Evolutionary conservation across 2,797 vertebrate species (phyloP), one percentile per base, ranked within the genome.

Genomic region (Melanogrammus aeglefinus): DNA sequence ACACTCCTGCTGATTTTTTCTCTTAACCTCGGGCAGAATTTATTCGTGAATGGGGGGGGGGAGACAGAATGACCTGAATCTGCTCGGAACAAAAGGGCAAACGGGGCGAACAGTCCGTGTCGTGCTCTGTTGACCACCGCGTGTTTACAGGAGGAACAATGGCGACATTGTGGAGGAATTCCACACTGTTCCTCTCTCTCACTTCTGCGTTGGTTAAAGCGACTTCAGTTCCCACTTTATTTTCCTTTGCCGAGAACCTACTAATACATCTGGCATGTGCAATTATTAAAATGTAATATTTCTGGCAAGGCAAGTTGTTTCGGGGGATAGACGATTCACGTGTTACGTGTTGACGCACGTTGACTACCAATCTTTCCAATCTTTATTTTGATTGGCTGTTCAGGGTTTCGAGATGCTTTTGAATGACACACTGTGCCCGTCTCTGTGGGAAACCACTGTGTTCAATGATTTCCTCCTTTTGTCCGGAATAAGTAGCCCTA

Each of bases 41-140:
- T 73, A 85, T 85, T 82, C 16, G 57, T 77, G 84, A 41, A 87
- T 10, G n/a, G 1, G 4, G 4, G 41, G 38, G 38, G 38, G 12
- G 4, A 1, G 3, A 69, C 27, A 27, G 24, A 90, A 82, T 75
- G 72, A 78, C 84, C 84, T 82, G 74, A 63, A 79, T 89, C 84
- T 76, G 27, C 79, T 76, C 31, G 10, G 70, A 33, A 72, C 33
- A 21, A 69, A 27, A 33, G 83, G 77, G 81, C 76, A 83, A 85
- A 85, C 72, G 76, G 83, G 78, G 84, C 85, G 41, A 83, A 57
- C 63, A 16, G 16, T 73, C 72, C 8, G 16, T 14, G 57, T 8
- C 57, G 9, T 7, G 63, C 7, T 69, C 63, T n/a, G 63, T 12
- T 27, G 63, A 24, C 63, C 63, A 12, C 24, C 1, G 24, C 63